phyloP scores from a whole-genome alignment of 2,113 vertebrate species.

The Chaetodon auriga region DNA sequence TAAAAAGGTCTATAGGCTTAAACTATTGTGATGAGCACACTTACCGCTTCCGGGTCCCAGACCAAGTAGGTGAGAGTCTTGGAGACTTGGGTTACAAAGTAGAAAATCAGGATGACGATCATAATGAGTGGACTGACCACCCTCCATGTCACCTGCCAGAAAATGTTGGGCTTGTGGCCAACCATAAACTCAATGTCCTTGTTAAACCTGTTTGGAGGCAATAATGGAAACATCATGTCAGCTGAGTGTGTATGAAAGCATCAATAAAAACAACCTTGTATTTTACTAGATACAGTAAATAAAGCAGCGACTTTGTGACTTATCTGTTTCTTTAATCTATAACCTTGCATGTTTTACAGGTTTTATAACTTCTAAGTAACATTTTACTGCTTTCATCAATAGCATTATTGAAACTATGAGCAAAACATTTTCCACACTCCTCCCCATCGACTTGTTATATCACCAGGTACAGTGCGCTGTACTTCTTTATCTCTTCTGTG shows the following conservation, averaged over 20 bases:
- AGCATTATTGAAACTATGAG: not conserved
- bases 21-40: conserved; percentile 52
- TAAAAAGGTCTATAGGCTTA: not conserved
- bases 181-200: conserved; percentile 94
- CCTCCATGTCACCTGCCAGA: conserved; percentile 96
- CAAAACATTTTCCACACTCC: conserved; percentile 8
- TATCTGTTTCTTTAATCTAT: not conserved
- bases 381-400: not conserved
- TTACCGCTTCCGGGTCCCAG: conserved; percentile 90
- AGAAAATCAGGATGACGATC: conserved; percentile 92
- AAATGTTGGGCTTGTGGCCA: conserved; percentile 95
- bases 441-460: not conserved
- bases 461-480: conserved; percentile 16
- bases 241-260: conserved; percentile 17
- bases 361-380: not conserved
- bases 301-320: not conserved
- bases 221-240: conserved; percentile 19
- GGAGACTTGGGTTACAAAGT: conserved; percentile 88
- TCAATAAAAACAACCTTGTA: conserved; percentile 32
- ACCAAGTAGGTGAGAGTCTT: conserved; percentile 84
- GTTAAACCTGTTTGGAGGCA: conserved; percentile 89
- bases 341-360: not conserved
- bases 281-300: conserved; percentile 45
- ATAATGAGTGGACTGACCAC: conserved; percentile 93
- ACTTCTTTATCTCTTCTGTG: conserved; percentile 22